Base-by-base conservation (phyloP, 1,140 invertebrate species). In the Drosophila funebris region DNA sequence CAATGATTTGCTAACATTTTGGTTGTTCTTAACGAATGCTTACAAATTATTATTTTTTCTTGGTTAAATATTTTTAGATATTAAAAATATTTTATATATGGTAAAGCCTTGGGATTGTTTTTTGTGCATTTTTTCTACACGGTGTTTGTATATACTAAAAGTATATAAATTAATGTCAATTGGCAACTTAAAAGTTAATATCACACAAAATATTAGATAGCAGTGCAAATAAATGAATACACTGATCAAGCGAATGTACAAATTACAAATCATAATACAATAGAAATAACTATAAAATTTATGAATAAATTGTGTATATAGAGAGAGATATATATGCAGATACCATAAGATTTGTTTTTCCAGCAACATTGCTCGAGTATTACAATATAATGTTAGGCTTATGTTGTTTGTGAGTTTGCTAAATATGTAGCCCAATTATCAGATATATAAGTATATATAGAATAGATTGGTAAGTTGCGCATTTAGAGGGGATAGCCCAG, bases 61-160 rank as follows among this genome's bases (percentile, higher is more conserved):
- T n/a, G n/a, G n/a, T n/a, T 56, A 2, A 43, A 60, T 68, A 24
- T 62, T 4, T 54, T 46, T 11, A 63, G 16, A 39, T 68, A 61
- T 61, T 31, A 69, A 69, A 62, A 56, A 69, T 68, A 61, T 29
- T 56, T 54, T 69, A 61, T 27, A 73, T 31, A 48, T 73, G 62
- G 54, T 73, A 73, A 87, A 78, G 79, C 79, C 61, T 71, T 81
- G 69, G 68, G 48, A 43, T 76, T 58, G 33, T 77, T 78, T 77
- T 76, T 78, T 84, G 81, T 84, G 81, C 81, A 85, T 52, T 7
- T 41, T 82, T 84, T 85, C 80, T 84, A 84, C 81, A 84, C 81
- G 62, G 73, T 85, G 74, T 66, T 68, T 54, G 24, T 68, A 63
- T 73, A 33, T 2, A 80, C 60, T 37, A 41, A 81, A 68, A 61